These are phyloP conservation scores for Dicyrtomina minuta DNA, from an alignment of 2,888 invertebrate genomes.

Conservation along the genomic window DNA sequence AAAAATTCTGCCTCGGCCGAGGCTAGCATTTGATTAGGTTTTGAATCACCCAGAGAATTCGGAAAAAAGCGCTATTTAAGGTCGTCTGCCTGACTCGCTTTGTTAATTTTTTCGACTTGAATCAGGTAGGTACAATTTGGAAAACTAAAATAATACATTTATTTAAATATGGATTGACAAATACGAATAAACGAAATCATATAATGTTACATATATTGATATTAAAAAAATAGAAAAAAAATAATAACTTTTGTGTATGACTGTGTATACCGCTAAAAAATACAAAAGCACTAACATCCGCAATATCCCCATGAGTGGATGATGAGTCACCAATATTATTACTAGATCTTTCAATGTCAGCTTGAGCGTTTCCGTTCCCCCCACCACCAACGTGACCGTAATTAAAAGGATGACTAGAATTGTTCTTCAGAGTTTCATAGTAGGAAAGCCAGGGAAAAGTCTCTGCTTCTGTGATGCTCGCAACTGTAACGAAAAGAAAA, in stretches of 20 bases:
- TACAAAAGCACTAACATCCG: constrained; percentile 11
- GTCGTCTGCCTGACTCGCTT: background rate
- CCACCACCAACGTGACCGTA: background rate
- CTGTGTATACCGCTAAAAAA: background rate
- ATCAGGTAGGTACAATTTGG: too few species aligned
- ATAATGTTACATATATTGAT: too few species aligned
- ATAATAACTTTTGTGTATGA: background rate
- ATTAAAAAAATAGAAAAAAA: too few species aligned
- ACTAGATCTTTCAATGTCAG: too few species aligned
- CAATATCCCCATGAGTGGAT: constrained; percentile 1
- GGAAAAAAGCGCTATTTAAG: background rate
- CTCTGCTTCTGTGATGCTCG: constrained; percentile 25
- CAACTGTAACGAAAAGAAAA: constrained; percentile 23
- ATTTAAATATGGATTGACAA: too few species aligned
- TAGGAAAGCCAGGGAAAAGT: constrained; percentile 44
- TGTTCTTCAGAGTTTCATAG: constrained; percentile 40
- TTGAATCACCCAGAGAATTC: background rate
- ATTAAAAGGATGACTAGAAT: constrained; percentile 16
- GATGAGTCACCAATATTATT: constrained; percentile 5
- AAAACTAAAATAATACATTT: too few species aligned
- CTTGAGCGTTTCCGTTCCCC: background rate
- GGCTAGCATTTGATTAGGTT: background rate
- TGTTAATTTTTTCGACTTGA: too few species aligned
- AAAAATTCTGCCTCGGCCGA: too few species aligned
- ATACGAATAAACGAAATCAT: too few species aligned